Percentiles rank a stretch among this genome's conserved stretches.
Evolutionary conservation across 2,113 vertebrate species (phyloP).

Genomic region (Galemys pyrenaicus): DNA sequence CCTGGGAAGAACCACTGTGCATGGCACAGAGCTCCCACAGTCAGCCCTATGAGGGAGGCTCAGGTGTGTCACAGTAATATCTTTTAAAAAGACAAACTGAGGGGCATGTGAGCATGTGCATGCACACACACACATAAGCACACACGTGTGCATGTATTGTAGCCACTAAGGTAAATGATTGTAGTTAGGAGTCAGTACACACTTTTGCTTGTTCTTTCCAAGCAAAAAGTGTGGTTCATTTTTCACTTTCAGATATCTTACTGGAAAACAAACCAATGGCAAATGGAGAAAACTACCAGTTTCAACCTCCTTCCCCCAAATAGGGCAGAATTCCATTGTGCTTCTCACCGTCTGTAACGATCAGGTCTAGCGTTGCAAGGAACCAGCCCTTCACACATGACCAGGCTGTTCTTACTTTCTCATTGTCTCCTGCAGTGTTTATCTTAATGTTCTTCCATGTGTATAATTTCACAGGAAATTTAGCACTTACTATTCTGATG

Average conservation of each 20-base stretch:
- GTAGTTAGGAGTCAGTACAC: not conserved
- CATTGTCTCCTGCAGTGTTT: slow-evolving; percentile 1
- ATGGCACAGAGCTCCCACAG: not conserved
- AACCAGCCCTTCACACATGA: slow-evolving; percentile 48
- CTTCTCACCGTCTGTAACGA: slow-evolving; percentile 47
- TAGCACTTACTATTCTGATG: slow-evolving; percentile 68
- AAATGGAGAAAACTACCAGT: not conserved
- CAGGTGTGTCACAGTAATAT: not conserved
- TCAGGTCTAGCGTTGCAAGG: slow-evolving; percentile 34
- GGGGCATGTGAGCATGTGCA: not conserved
- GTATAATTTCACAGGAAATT: slow-evolving; percentile 70
- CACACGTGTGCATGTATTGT: not conserved
- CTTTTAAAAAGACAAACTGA: not conserved
- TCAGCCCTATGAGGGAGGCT: not conserved
- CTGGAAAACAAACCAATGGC: not conserved
- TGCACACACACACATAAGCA: not conserved
- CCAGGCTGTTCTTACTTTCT: slow-evolving; percentile 57
- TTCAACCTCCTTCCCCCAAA: not conserved
- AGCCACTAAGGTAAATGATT: not conserved
- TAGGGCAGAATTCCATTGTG: slow-evolving; percentile 16
- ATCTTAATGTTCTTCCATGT: slow-evolving; percentile 65
- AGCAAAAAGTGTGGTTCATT: not conserved
- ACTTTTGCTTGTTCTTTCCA: not conserved
- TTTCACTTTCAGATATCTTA: not conserved
- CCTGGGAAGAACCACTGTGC: not conserved